A percentile compares a stretch with the other conserved stretches of the same genome.
Evolutionary conservation across 2,888 invertebrate genomes (phyloP).

Genomic region (Nasonovia ribisnigri): DNA sequence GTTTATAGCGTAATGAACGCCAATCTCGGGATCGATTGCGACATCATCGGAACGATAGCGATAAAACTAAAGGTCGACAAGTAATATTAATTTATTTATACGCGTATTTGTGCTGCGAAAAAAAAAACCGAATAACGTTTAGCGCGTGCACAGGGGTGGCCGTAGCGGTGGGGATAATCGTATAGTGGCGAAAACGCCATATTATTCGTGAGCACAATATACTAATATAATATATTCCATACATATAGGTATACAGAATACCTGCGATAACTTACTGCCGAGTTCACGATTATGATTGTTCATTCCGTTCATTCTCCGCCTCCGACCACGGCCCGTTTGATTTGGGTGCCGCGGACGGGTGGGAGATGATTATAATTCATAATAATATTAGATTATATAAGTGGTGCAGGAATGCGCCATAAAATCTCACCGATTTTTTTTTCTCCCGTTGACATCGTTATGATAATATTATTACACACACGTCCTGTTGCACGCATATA

Average conservation of each 20-base stretch:
- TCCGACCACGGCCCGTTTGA: not conserved
- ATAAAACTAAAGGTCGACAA: constrained; percentile 3
- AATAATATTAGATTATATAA: not conserved
- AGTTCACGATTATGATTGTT: not conserved
- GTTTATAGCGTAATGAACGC: not conserved
- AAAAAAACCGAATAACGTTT: not conserved
- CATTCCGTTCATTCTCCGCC: not conserved
- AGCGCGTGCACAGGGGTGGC: not conserved
- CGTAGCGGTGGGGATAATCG: not conserved
- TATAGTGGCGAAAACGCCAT: not conserved
- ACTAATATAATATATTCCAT: not conserved
- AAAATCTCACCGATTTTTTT: not conserved
- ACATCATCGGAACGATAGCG: not conserved
- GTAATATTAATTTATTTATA: not conserved
- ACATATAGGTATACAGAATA: not conserved
- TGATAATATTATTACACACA: not conserved
- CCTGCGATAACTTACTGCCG: not conserved
- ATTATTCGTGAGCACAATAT: not conserved
- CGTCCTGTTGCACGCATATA: not conserved
- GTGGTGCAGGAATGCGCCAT: not conserved
- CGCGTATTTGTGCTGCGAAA: not conserved
- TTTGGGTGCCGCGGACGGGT: not conserved
- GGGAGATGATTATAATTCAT: not conserved
- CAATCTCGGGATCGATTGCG: not conserved
- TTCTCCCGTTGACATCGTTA: not conserved